phyloP scores from a whole-genome alignment of 2,113 vertebrate species.

The Brachionichthys hirsutus region DNA sequence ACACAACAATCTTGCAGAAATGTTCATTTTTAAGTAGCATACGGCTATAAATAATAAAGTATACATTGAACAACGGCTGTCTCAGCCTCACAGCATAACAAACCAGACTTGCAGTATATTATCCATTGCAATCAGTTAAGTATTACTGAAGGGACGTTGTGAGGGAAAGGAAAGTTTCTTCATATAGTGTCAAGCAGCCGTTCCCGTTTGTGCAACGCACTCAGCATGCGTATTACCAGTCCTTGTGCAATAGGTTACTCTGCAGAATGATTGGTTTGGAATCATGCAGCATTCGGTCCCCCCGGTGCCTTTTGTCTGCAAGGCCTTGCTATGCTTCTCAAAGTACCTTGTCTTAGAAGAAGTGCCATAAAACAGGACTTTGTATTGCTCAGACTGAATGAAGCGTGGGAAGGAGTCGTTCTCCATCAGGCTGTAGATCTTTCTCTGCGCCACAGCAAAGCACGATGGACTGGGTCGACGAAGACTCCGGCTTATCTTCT shows the following conservation, averaged over 20 bases:
- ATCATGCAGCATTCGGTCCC: slow-evolving; percentile 9
- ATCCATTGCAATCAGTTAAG: not conserved
- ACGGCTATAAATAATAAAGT: slow-evolving; percentile 1
- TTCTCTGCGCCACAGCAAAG: slow-evolving; percentile 79
- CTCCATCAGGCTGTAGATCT: slow-evolving; percentile 80
- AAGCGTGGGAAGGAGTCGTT: slow-evolving; percentile 79
- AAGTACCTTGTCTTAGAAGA: slow-evolving; percentile 19
- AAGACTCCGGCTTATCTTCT: slow-evolving; percentile 69
- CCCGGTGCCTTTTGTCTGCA: slow-evolving; percentile 10
- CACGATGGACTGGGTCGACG: slow-evolving; percentile 70
- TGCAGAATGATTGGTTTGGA: slow-evolving; percentile 13
- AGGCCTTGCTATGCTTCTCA: slow-evolving; percentile 6
- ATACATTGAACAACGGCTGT: not conserved
- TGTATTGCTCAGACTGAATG: slow-evolving; percentile 78
- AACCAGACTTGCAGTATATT: slow-evolving; percentile 2
- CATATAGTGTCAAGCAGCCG: not conserved
- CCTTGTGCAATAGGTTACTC: slow-evolving; percentile 6
- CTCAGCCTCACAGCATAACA: too few species aligned
- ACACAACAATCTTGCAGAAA: not conserved
- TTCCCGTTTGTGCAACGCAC: slow-evolving; percentile 9
- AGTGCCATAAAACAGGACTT: slow-evolving; percentile 64
- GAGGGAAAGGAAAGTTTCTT: slow-evolving; percentile 12
- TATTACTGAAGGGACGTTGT: slow-evolving; percentile 3
- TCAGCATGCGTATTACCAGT: slow-evolving; percentile 15
- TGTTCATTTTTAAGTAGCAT: slow-evolving; percentile 2